Percentiles rank a stretch among this genome's conserved stretches.
Evolutionary conservation across 2,113 vertebrate species (phyloP).

Genomic region (Brevimyrus niger): DNA sequence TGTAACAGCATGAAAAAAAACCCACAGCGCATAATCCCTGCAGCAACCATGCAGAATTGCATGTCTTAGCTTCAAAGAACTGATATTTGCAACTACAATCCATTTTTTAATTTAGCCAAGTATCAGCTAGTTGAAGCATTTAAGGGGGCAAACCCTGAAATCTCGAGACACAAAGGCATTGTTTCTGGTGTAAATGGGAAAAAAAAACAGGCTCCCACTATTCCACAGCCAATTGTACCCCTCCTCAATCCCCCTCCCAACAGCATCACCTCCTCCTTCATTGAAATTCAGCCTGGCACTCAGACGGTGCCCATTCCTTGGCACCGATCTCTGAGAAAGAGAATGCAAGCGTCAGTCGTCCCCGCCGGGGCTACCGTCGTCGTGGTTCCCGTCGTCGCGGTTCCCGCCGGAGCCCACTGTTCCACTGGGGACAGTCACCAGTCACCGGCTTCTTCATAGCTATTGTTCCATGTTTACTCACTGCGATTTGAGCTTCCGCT

Average conservation of each 20-base stretch:
- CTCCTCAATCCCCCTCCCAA: conserved; percentile 32
- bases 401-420: conserved; percentile 17
- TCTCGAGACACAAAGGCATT: conserved; percentile 22
- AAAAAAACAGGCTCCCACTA: conserved; percentile 41
- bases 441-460: not conserved
- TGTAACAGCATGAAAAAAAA: not conserved
- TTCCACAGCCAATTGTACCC: conserved; percentile 35
- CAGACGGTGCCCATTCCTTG: conserved; percentile 51
- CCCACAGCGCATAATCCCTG: not conserved
- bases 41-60: not conserved
- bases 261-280: conserved; percentile 48
- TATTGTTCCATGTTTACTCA: not conserved
- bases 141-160: conserved; percentile 4
- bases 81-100: not conserved
- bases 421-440: conserved; percentile 30
- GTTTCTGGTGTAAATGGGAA: conserved; percentile 36
- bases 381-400: conserved; percentile 15
- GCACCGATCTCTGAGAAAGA: conserved; percentile 44
- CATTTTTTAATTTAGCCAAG: not conserved
- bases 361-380: conserved; percentile 20
- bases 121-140: not conserved
- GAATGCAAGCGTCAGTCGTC: conserved; percentile 32
- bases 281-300: conserved; percentile 54
- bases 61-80: not conserved
- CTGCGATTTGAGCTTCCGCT: not conserved